Evolutionary conservation across 2,797 vertebrate species (phyloP).

Genomic region (Halcyon leucocephala): DNA sequence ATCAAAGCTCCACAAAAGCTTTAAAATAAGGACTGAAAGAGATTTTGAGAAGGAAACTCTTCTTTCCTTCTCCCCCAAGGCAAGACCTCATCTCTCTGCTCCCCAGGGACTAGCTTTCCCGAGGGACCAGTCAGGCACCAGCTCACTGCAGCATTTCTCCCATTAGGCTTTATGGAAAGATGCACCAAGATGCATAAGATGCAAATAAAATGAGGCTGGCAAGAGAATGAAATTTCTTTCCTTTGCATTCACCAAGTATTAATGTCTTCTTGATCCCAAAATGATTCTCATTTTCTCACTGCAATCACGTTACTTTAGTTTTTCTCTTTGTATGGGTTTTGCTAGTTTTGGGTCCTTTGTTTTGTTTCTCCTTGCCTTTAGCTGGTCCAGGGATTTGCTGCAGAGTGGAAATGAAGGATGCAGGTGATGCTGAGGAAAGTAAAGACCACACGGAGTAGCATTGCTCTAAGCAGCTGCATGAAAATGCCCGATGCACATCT

Average conservation of each 20-base stretch:
- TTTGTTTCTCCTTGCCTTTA: background rate
- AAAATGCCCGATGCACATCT: background rate
- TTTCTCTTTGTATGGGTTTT: background rate
- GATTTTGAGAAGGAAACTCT: background rate
- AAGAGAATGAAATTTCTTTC: background rate
- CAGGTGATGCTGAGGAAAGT: background rate
- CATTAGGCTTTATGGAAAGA: background rate
- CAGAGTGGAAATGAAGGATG: fast-evolving
- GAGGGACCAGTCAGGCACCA: too few relatives aligned
- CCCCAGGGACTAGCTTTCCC: background rate
- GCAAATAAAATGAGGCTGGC: background rate
- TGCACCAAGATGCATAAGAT: too few relatives aligned
- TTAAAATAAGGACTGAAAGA: background rate
- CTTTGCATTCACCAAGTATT: background rate
- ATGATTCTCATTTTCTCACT: background rate
- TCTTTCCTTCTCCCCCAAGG: background rate
- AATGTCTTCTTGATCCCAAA: background rate
- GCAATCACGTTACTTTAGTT: background rate
- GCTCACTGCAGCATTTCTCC: background rate
- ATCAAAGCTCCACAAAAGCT: background rate
- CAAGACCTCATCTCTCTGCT: fast-evolving
- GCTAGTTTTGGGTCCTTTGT: background rate
- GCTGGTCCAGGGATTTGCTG: background rate
- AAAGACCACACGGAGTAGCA: background rate
- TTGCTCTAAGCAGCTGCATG: background rate